These are phyloP conservation scores for Charina bottae DNA, from an alignment of 2,113 vertebrate genomes.

Conservation along the genomic window DNA sequence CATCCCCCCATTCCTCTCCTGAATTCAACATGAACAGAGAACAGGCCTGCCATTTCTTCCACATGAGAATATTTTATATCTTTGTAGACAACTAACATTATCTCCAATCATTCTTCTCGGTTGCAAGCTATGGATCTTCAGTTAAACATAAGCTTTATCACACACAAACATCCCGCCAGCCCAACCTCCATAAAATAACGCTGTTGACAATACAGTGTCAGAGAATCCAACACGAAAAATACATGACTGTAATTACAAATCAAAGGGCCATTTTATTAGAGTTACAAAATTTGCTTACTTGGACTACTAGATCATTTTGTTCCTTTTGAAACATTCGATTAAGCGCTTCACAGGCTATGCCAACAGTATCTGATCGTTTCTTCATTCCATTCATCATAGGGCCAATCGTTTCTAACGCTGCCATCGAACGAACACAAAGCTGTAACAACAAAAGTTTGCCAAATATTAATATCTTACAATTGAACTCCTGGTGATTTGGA, in stretches of 20 bases:
- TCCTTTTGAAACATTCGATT: constrained; percentile 99
- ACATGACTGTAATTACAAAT: neutral
- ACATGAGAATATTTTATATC: neutral
- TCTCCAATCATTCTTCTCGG: neutral
- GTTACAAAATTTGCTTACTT: constrained; percentile 74
- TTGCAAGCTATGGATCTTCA: neutral
- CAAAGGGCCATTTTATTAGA: neutral
- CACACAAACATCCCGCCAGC: neutral
- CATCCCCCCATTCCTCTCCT: neutral
- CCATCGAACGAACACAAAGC: constrained; percentile 96
- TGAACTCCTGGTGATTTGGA: neutral
- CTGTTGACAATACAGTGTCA: neutral
- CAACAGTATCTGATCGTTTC: constrained; percentile 85
- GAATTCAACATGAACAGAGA: neutral
- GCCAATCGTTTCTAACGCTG: constrained; percentile 90
- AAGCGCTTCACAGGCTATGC: constrained; percentile 93
- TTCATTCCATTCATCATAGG: constrained; percentile 96
- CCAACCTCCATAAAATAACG: neutral
- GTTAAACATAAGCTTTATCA: neutral
- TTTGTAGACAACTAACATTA: neutral
- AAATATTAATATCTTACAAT: neutral
- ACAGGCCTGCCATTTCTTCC: neutral
- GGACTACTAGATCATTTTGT: constrained; percentile 93
- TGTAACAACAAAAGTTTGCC: constrained; percentile 52
- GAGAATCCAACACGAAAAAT: neutral